Evolutionary conservation across 2,113 vertebrate species (phyloP).

Genomic region (Eleginops maclovinus): DNA sequence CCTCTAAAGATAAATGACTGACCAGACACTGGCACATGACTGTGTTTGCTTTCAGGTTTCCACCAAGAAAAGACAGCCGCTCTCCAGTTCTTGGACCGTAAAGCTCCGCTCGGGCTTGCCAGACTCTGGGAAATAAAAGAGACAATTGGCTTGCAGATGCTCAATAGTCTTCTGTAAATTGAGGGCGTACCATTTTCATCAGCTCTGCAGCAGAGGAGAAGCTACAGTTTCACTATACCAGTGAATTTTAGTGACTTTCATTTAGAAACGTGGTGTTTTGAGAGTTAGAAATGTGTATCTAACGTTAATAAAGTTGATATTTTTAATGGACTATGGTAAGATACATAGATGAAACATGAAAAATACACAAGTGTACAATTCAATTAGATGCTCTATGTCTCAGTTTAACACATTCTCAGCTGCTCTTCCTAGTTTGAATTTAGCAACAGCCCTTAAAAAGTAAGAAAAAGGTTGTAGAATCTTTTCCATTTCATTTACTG

Average conservation of each 20-base stretch:
- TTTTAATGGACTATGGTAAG: neutral
- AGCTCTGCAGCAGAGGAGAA: constrained; percentile 31
- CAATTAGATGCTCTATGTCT: neutral
- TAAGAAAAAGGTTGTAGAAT: constrained; percentile 34
- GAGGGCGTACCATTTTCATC: constrained; percentile 33
- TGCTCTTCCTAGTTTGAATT: constrained; percentile 27
- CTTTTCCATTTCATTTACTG: constrained; percentile 65
- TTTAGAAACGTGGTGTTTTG: neutral
- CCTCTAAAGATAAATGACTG: constrained; percentile 45
- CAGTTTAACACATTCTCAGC: constrained; percentile 8
- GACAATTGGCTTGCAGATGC: constrained; percentile 58
- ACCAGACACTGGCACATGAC: constrained; percentile 35
- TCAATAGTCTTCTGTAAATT: constrained; percentile 45
- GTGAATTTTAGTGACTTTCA: constrained; percentile 5
- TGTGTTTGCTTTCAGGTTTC: constrained; percentile 57
- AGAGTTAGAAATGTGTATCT: neutral
- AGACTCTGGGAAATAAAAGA: constrained; percentile 57
- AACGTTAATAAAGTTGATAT: neutral
- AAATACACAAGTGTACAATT: neutral
- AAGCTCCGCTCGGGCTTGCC: constrained; percentile 48
- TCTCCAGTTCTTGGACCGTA: constrained; percentile 53
- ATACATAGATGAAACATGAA: constrained; percentile 3
- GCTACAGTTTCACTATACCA: neutral
- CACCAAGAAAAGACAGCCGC: constrained; percentile 47
- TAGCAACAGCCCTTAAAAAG: constrained; percentile 7